Evolutionary conservation across 1,140 invertebrate species (phyloP).

Genomic region (Pollicipes pollicipes): DNA sequence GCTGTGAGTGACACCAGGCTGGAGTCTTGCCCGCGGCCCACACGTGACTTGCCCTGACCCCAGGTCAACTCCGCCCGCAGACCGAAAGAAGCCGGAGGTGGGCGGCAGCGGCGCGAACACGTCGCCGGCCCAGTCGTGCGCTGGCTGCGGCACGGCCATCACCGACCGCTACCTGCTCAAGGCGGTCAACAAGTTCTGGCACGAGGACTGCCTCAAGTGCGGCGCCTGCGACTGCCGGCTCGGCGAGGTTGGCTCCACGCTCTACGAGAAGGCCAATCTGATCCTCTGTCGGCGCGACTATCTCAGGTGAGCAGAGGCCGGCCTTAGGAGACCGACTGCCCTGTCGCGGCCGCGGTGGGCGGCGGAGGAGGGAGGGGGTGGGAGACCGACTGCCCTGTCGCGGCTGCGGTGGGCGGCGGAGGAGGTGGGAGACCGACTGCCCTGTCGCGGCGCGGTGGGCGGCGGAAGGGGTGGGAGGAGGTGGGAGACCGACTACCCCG

Average conservation of each 20-base stretch:
- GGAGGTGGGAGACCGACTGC: too few relatives aligned
- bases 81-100: not conserved
- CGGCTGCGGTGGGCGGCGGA: too few relatives aligned
- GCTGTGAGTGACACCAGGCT: too few relatives aligned
- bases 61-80: not conserved
- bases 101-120: not conserved
- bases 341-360: too few relatives aligned
- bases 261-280: slow-evolving; percentile 81
- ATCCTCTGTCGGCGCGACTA: slow-evolving; percentile 86
- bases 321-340: too few relatives aligned
- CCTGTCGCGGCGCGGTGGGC: too few relatives aligned
- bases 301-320: slow-evolving; percentile 58
- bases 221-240: slow-evolving; percentile 79
- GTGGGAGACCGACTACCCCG: too few relatives aligned
- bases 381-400: too few relatives aligned
- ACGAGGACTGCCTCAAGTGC: slow-evolving; percentile 85
- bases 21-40: too few relatives aligned
- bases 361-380: too few relatives aligned
- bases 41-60: not conserved
- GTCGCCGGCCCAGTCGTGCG: slow-evolving; percentile 20
- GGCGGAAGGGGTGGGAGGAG: too few relatives aligned
- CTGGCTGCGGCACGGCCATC: slow-evolving; percentile 33
- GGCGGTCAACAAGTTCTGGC: slow-evolving; percentile 57
- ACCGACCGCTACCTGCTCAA: slow-evolving; percentile 26
- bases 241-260: slow-evolving; percentile 75